Conservation (phyloP, 2,888 invertebrate genomes). For the Odontocerum albicorne region DNA sequence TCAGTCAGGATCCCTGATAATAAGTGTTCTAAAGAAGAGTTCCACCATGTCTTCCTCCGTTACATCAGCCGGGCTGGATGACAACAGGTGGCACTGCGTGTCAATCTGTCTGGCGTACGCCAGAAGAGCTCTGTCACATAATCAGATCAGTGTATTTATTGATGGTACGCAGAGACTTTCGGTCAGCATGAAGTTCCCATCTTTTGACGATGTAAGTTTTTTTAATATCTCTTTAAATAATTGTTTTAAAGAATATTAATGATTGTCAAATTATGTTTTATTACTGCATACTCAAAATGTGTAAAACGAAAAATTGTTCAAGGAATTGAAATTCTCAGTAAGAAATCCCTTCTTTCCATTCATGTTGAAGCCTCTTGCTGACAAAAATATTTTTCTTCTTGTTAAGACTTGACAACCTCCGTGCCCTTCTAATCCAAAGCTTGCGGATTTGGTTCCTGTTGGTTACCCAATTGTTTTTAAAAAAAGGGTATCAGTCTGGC, state of each 20-base stretch:
- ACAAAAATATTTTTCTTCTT: too few species aligned
- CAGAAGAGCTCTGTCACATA: constrained; percentile 60
- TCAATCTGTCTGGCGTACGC: constrained; percentile 51
- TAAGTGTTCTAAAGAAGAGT: constrained; percentile 58
- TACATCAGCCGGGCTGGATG: constrained; percentile 44
- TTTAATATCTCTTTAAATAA: constrained; percentile 1
- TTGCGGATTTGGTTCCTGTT: too few species aligned
- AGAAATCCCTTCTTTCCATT: neutral
- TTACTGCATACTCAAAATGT: too few species aligned
- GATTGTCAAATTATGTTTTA: too few species aligned
- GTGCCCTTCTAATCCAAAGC: too few species aligned
- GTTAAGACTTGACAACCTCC: too few species aligned
- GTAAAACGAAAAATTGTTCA: too few species aligned
- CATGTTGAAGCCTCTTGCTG: too few species aligned
- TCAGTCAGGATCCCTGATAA: constrained; percentile 55
- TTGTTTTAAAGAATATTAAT: neutral
- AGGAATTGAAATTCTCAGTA: too few species aligned
- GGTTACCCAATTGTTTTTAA: too few species aligned
- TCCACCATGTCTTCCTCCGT: constrained; percentile 59
- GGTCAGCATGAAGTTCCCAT: constrained; percentile 58
- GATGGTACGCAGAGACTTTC: constrained; percentile 58
- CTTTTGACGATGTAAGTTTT: constrained; percentile 54
- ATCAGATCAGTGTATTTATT: constrained; percentile 59
- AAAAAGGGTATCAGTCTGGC: too few species aligned
- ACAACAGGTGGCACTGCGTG: constrained; percentile 60